Conservation (phyloP, 2,113 vertebrate genomes). For the Stictonetta naevosa region DNA sequence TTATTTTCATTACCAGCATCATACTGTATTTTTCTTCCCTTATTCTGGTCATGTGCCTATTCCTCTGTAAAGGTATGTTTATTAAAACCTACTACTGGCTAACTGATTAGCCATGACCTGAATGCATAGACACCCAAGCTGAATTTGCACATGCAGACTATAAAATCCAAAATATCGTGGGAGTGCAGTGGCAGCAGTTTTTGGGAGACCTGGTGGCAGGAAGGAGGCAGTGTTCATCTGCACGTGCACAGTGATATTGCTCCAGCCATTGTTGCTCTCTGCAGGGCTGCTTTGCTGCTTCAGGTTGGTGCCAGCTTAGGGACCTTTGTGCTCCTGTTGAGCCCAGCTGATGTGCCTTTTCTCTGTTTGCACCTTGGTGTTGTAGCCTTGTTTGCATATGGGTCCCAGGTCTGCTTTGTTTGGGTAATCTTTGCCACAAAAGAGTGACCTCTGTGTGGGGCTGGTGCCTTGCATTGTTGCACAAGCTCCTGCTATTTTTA, state of each 20-base stretch:
- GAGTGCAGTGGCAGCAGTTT: background rate
- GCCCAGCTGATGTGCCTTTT: background rate
- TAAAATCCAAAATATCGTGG: background rate
- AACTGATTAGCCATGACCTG: background rate
- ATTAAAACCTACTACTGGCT: background rate
- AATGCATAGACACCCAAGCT: background rate
- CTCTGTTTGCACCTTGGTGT: background rate
- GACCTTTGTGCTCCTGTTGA: background rate
- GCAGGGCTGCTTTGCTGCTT: background rate
- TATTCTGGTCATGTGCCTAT: background rate
- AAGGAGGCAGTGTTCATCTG: background rate
- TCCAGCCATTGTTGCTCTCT: background rate
- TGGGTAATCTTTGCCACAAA: background rate
- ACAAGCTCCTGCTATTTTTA: background rate
- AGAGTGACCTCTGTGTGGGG: background rate
- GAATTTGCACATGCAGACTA: background rate
- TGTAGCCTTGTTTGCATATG: background rate
- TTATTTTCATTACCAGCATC: background rate
- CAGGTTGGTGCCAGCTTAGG: background rate
- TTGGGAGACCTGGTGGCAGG: background rate
- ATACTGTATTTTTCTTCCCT: background rate
- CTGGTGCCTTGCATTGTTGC: background rate
- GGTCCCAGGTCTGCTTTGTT: background rate
- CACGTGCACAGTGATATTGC: rapidly evolving
- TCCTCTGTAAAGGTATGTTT: background rate